These are phyloP conservation scores for Oopsacas minuta DNA, from an alignment of 37 sponge, comb jelly and placozoan species.

Conservation along the genomic window DNA sequence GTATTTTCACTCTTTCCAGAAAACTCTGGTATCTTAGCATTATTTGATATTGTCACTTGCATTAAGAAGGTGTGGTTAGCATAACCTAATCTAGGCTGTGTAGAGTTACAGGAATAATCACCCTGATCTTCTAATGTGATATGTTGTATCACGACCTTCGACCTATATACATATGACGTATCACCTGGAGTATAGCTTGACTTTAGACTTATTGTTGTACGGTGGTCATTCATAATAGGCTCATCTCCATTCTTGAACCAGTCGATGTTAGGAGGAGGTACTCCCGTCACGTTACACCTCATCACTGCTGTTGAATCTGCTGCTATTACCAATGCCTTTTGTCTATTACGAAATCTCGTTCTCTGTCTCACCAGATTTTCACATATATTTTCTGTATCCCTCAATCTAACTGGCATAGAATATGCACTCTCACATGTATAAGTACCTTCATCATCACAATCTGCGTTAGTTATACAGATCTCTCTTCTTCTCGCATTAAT, in stretches of 20 bases:
- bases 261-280: background rate
- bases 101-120: background rate
- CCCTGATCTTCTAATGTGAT: background rate
- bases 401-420: background rate
- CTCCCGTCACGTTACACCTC: background rate
- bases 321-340: background rate
- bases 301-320: background rate
- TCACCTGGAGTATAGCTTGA: background rate
- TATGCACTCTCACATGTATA: background rate
- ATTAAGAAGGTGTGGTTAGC: background rate
- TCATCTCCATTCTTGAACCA: background rate
- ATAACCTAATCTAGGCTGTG: background rate
- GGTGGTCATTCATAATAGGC: background rate
- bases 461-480: background rate
- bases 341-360: background rate
- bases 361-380: background rate
- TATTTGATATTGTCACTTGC: background rate
- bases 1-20: background rate
- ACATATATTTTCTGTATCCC: background rate
- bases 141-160: background rate
- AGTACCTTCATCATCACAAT: background rate
- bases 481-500: background rate
- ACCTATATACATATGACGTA: background rate
- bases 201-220: background rate
- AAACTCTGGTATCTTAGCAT: background rate